These are phyloP conservation scores for Sebastes melanostomus DNA, from an alignment of 2,797 vertebrate species.

Conservation along the genomic window DNA sequence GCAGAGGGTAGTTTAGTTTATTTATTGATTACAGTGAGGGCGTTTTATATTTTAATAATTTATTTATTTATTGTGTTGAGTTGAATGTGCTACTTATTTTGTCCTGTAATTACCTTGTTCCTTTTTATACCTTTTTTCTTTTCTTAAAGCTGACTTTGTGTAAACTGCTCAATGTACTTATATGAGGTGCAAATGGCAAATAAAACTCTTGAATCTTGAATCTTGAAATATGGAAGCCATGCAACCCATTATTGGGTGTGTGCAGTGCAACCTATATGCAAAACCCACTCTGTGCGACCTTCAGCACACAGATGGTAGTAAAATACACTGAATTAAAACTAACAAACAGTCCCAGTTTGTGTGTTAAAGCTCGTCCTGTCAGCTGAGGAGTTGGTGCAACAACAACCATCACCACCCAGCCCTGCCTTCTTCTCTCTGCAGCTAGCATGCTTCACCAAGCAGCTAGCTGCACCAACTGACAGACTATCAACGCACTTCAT, in stretches of 20 bases:
- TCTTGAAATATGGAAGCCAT: background rate
- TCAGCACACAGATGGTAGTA: background rate
- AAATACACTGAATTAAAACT: background rate
- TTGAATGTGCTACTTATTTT: too few species aligned
- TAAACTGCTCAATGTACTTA: too few species aligned
- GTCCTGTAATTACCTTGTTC: too few species aligned
- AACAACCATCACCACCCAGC: slow-evolving; percentile 30
- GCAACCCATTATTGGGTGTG: background rate
- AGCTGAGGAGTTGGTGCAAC: slow-evolving; percentile 39
- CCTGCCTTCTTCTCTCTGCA: slow-evolving; percentile 24
- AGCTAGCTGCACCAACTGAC: slow-evolving; percentile 56
- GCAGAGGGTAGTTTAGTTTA: too few species aligned
- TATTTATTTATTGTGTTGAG: too few species aligned
- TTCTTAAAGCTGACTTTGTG: too few species aligned
- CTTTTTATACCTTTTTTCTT: too few species aligned
- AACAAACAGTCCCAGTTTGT: background rate
- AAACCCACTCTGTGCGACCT: background rate
- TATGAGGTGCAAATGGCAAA: too few species aligned
- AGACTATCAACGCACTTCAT: slow-evolving; percentile 46
- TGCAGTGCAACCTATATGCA: background rate
- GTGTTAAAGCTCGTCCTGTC: slow-evolving; percentile 16
- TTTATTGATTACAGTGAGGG: too few species aligned
- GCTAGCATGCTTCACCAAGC: slow-evolving; percentile 45
- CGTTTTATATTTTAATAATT: too few species aligned
- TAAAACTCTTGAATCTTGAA: too few species aligned